Percentiles rank a stretch among this genome's conserved stretches.
phyloP scores from a whole-genome alignment of 1,140 invertebrate genomes.

The Polypedilum pembai region DNA sequence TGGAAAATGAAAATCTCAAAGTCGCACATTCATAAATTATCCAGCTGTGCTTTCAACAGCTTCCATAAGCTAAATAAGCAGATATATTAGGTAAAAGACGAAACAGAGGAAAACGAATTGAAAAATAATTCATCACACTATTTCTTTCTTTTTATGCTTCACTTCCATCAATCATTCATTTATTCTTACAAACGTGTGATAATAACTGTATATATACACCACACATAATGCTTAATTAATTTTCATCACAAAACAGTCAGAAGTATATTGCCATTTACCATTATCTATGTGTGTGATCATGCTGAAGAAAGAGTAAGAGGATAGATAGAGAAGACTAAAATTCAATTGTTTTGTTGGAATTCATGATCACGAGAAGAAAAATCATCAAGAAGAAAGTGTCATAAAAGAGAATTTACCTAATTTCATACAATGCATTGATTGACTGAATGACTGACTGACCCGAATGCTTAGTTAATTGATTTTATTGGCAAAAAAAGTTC shows the following conservation, averaged over 20 bases:
- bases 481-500: too few relatives aligned
- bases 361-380: too few relatives aligned
- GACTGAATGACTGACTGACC: too few relatives aligned
- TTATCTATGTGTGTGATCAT: neutral
- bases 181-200: conserved; percentile 12
- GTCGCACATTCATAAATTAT: conserved; percentile 13
- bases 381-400: too few relatives aligned
- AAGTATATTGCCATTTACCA: neutral
- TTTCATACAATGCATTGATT: too few relatives aligned
- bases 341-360: too few relatives aligned
- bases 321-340: too few relatives aligned
- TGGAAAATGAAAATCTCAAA: neutral
- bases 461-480: too few relatives aligned
- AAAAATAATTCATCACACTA: neutral
- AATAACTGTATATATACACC: conserved; percentile 1
- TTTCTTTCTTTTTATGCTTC: conserved; percentile 12
- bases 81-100: neutral
- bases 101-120: neutral
- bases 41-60: conserved; percentile 15
- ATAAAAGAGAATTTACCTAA: too few relatives aligned
- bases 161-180: conserved; percentile 6
- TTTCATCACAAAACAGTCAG: neutral
- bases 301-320: too few relatives aligned
- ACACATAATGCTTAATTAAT: neutral
- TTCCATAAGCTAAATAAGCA: neutral